Base-by-base conservation (phyloP, 1,140 invertebrate genomes). In the Diorhabda sublineata region DNA sequence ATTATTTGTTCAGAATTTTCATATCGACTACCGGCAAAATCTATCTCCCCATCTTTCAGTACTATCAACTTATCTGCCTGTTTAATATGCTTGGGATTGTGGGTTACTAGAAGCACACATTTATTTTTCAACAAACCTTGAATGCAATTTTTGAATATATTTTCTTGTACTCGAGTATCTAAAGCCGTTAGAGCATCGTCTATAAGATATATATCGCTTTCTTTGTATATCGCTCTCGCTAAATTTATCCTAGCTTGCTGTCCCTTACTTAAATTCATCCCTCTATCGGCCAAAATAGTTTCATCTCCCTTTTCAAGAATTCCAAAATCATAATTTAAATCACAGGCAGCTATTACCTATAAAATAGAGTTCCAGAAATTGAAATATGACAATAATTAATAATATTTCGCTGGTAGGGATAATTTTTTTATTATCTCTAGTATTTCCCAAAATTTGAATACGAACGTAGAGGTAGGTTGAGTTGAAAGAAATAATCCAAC, bases 241-340 rank as follows among this genome's bases (percentile, higher is more conserved):
- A 96, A 82, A 77, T 93, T 95, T 3, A 98, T 91, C 75, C 96
- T 87, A 0, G 95, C 94, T 74, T 93, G 91, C 82, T 98, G 96
- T 57, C 96, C 93, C 45, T 92, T 93, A 75, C 90, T 93, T 3
- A 94, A 80, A 47, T 88, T 88, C 7, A 89, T 85, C 61, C 94
- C 94, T 81, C 89, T 85, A 75, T 96, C 94, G 45, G 92, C 92
- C 3, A 96, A 90, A n/a, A 92, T 81, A 0, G 93, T 94, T 73
- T 87, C 84, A 75, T 95, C 94, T 41, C 91, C 88, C 8, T 69
- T 72, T 45, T 74, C 74, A 42, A 77, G 71, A 56, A 69, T 68
- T 44, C 71, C 66, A 42, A 77, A 72, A 57, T 77, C 76, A 11
- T 72, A 70, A 47, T 74, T 64, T 5, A 77, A 61, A n/a, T 71